Conservation (phyloP, 2,113 vertebrate species). For the Gymnogyps californianus region DNA sequence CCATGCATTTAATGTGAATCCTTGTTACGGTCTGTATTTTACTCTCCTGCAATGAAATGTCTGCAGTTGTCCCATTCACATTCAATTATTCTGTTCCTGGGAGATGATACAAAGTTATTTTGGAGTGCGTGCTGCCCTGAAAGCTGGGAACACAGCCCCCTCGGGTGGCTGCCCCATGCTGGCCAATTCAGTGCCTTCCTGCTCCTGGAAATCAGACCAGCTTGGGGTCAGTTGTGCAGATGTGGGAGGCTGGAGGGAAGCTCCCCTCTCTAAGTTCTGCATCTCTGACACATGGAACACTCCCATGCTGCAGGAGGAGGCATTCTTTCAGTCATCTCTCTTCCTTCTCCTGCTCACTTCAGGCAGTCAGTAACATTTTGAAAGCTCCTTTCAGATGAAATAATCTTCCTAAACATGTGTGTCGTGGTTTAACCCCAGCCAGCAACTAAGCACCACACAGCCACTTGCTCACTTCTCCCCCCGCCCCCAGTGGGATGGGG, state of each 20-base stretch:
- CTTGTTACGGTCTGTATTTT: not conserved
- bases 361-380: not conserved
- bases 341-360: not conserved
- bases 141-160: accelerated
- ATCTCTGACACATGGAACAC: not conserved
- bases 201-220: not conserved
- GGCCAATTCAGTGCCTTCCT: too few relatives aligned
- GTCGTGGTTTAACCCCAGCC: too few relatives aligned
- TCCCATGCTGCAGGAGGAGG: not conserved
- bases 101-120: accelerated
- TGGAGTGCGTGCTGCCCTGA: accelerated
- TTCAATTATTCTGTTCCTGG: not conserved
- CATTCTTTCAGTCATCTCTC: too few relatives aligned
- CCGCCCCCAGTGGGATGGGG: too few relatives aligned
- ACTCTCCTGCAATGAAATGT: not conserved
- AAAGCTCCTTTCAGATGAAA: not conserved
- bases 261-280: not conserved
- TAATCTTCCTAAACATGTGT: not conserved
- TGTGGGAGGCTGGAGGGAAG: not conserved
- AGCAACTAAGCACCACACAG: too few relatives aligned
- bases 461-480: too few relatives aligned
- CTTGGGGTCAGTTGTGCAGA: too few relatives aligned
- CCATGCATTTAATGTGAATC: accelerated
- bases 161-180: accelerated
- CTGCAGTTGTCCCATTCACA: not conserved